Conservation (phyloP, 2,113 vertebrate species). For the Manacus vitellinus region DNA sequence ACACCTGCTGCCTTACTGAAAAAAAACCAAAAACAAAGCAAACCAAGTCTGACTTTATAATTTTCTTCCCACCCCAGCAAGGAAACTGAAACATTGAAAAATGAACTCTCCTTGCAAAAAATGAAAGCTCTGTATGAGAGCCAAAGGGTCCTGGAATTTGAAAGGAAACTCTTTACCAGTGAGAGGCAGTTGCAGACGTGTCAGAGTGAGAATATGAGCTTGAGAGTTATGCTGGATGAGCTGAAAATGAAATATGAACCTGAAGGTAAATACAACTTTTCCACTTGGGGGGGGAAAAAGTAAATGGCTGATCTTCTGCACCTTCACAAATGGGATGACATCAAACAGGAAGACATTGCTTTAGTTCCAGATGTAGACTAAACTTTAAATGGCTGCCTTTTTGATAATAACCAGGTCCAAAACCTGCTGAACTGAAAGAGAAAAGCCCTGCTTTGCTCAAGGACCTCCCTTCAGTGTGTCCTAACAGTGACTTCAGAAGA, state of each 20-base stretch:
- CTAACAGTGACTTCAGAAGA: background rate
- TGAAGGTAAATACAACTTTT: constrained; percentile 75
- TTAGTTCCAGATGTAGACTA: background rate
- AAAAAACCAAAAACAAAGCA: fast-evolving
- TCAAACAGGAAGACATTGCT: background rate
- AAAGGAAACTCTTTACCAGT: constrained; percentile 88
- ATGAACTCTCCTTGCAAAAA: constrained; percentile 89
- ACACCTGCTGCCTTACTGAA: background rate
- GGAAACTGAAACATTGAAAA: constrained; percentile 81
- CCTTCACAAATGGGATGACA: background rate
- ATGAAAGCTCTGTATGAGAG: constrained; percentile 95
- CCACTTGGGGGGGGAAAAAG: background rate
- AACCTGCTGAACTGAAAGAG: background rate
- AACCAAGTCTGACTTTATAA: background rate
- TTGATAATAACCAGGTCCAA: background rate
- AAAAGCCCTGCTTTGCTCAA: background rate
- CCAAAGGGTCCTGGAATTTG: constrained; percentile 90
- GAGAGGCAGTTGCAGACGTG: constrained; percentile 85
- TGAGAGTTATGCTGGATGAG: constrained; percentile 87
- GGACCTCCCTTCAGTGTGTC: background rate
- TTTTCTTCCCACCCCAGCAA: constrained; percentile 72
- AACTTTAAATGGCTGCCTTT: background rate
- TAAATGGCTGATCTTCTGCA: background rate
- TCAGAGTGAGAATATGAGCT: constrained; percentile 89
- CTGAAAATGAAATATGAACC: constrained; percentile 90